These are phyloP conservation scores for Apoda limacodes DNA, from an alignment of 2,888 invertebrate species.

Conservation along the genomic window DNA sequence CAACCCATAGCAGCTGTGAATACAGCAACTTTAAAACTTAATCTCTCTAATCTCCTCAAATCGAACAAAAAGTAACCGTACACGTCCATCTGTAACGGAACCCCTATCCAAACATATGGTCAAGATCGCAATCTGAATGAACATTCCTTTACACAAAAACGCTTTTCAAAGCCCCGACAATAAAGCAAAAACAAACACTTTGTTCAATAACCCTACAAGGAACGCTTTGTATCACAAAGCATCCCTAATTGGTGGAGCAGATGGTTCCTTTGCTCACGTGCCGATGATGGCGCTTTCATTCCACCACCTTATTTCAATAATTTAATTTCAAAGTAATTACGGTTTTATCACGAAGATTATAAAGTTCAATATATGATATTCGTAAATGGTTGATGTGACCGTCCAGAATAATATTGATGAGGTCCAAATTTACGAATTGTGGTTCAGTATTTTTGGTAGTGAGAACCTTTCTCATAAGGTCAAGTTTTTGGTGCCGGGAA, in stretches of 20 bases:
- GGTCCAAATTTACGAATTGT: neutral
- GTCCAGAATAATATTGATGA: too few relatives aligned
- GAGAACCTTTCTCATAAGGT: constrained; percentile 12
- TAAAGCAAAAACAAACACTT: constrained; percentile 25
- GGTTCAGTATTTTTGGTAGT: constrained; percentile 4
- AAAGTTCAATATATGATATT: too few relatives aligned
- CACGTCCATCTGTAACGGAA: too few relatives aligned
- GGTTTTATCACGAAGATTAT: too few relatives aligned
- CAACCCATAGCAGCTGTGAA: too few relatives aligned
- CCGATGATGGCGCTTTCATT: constrained; percentile 27
- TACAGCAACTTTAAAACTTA: too few relatives aligned
- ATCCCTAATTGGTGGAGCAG: constrained; percentile 41
- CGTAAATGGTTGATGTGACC: too few relatives aligned
- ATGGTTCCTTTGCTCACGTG: constrained; percentile 40
- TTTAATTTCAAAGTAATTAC: too few relatives aligned
- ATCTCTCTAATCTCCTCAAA: too few relatives aligned
- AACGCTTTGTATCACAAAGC: constrained; percentile 20
- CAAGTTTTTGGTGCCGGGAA: constrained; percentile 7
- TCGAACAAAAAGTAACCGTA: too few relatives aligned
- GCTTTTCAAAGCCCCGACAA: constrained; percentile 23
- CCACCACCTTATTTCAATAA: too few relatives aligned
- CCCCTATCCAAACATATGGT: too few relatives aligned
- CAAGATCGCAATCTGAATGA: constrained; percentile 24
- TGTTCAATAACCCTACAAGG: neutral
- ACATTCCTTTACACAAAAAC: constrained; percentile 23